Evolutionary conservation across 2,888 invertebrate species (phyloP).

Genomic region (Dysmachus trigonus): DNA sequence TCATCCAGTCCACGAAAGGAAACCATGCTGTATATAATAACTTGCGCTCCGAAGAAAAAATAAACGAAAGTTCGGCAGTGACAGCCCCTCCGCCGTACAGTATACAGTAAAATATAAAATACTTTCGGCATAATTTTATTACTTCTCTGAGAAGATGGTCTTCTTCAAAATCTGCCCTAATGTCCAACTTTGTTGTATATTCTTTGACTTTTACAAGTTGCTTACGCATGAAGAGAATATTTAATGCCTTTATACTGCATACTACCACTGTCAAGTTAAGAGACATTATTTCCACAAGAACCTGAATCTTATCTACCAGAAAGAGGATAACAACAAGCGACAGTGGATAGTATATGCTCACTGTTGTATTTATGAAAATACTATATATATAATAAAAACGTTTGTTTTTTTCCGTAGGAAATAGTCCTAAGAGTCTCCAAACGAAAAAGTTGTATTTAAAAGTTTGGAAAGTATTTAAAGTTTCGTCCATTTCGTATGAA

Average conservation of each 20-base stretch:
- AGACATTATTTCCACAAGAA: neutral
- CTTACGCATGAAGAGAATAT: neutral
- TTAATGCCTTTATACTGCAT: neutral
- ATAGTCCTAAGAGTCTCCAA: neutral
- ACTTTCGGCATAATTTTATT: neutral
- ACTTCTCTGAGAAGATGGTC: neutral
- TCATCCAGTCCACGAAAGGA: neutral
- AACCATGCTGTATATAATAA: slow-evolving; percentile 4
- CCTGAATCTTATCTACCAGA: neutral
- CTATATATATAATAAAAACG: neutral
- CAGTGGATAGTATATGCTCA: neutral
- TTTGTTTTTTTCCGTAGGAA: neutral
- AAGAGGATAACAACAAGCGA: neutral
- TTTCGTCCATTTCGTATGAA: neutral
- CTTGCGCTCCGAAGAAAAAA: neutral
- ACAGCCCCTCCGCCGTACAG: neutral
- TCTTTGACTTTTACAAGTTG: neutral
- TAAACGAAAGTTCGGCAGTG: neutral
- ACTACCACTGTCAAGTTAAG: neutral
- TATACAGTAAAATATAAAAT: neutral
- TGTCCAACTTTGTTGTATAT: neutral
- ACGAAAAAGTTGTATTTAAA: neutral
- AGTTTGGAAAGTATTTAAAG: neutral
- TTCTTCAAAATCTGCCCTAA: neutral
- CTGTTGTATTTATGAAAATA: neutral